phyloP scores from a whole-genome alignment of 2,113 vertebrate genomes.

The Stigmatopora nigra region DNA sequence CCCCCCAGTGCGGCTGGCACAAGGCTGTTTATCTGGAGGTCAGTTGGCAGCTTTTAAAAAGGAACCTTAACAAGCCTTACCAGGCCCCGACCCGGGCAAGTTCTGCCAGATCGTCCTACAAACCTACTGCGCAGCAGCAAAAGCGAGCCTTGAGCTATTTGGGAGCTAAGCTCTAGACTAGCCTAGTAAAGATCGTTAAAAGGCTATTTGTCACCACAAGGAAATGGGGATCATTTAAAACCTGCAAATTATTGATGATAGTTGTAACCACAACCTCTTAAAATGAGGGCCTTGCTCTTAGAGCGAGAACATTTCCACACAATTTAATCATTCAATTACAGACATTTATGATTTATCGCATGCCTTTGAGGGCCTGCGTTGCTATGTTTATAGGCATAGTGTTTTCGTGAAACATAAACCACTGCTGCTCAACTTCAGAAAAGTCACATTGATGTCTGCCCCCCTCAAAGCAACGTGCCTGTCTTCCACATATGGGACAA shows the following conservation, averaged over 20 bases:
- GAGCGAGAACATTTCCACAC: conserved; percentile 22
- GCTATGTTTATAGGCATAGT: conserved; percentile 49
- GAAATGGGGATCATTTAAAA: conserved; percentile 35
- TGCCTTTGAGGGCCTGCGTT: conserved; percentile 26
- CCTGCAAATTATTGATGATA: conserved; percentile 26
- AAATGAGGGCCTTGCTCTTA: conserved; percentile 25
- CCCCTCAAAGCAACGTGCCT: conserved; percentile 29
- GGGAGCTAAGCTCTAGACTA: background rate
- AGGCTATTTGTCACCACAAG: conserved; percentile 28
- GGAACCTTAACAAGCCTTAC: conserved; percentile 65
- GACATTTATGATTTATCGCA: conserved; percentile 33
- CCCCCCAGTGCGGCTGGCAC: conserved; percentile 55
- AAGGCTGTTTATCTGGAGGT: conserved; percentile 71
- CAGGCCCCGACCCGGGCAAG: conserved; percentile 49
- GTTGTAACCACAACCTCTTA: conserved; percentile 26
- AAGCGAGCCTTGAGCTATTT: background rate
- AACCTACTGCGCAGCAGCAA: background rate
- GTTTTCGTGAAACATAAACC: conserved; percentile 50
- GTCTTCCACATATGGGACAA: conserved; percentile 32
- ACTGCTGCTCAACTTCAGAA: conserved; percentile 40
- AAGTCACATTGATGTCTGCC: conserved; percentile 31
- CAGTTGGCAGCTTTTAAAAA: conserved; percentile 74
- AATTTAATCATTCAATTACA: conserved; percentile 42
- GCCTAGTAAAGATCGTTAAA: conserved; percentile 22
- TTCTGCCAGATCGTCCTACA: conserved; percentile 44